Base-by-base conservation (phyloP, 2,113 vertebrate species). In the Charadrius vociferus region DNA sequence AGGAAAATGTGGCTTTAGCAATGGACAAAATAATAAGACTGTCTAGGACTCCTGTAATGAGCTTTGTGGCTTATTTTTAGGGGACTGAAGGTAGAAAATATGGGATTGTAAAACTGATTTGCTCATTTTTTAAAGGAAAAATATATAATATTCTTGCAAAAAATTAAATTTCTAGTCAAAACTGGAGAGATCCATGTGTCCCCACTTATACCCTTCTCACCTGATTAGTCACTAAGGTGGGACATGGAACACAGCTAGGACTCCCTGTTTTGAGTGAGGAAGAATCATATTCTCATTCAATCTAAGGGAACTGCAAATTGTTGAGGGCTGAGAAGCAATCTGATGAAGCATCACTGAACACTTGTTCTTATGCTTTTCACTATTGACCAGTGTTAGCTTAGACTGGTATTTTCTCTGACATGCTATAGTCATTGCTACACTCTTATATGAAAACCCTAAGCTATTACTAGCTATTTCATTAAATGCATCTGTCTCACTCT, bases 61-160 rank as follows among this genome's bases (percentile, higher is more conserved):
- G 1, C 2, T 81, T 52, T 45, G 4, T 24, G 4, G 1, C 1
- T 37, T 68, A 30, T 34, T 61, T 80, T 45, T 36, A 83, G 6
- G 2, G 6, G 30, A 30, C 13, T 8, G 12, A 55, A 13, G 2
- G 30, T 22, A 7, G 3, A 65, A 7, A 36, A 2, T 29, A 4
- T 63, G 36, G 8, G 1, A 52, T 4, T 27, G 5, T 9, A 71
- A 74, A 85, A 79, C 7, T 30, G 30, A 39, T 39, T 63, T 55
- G 1, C 2, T 53, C 1, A 1, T 56, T 93, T 94, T 80, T 71
- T 30, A 29, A 70, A 27, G 9, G 8, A 73, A 80, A 77, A 27
- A 1, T 21, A 5, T 49, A 6, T 19, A 70, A 43, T 24, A 56
- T 4, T 13, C 12, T 70, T 34, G n/a, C 5, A 2, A 59, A 80